These are phyloP conservation scores for Sphinx pinastri DNA, from an alignment of 2,888 invertebrate genomes.

Conservation along the genomic window DNA sequence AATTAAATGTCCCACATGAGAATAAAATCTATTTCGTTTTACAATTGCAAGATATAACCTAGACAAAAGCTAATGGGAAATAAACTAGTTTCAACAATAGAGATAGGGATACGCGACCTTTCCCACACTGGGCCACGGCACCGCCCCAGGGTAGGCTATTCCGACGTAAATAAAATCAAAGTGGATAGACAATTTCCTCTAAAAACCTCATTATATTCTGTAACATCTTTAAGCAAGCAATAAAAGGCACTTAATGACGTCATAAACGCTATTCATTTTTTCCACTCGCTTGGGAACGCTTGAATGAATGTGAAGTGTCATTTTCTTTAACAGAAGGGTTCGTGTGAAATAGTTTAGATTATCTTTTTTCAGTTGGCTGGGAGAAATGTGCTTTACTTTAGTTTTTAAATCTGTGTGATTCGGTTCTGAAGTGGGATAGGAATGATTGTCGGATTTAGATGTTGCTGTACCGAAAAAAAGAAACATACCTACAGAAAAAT, in stretches of 20 bases:
- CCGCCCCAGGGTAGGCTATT: slow-evolving; percentile 27
- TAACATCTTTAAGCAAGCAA: slow-evolving; percentile 50
- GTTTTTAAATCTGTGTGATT: background rate
- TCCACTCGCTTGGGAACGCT: slow-evolving; percentile 31
- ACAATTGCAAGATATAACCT: background rate
- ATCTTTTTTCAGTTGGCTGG: background rate
- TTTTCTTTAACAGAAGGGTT: slow-evolving; percentile 32
- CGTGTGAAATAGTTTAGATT: slow-evolving; percentile 1
- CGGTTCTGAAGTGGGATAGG: too few species aligned
- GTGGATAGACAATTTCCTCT: slow-evolving; percentile 31
- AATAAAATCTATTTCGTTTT: slow-evolving; percentile 1
- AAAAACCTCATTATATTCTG: slow-evolving; percentile 33
- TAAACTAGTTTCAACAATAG: background rate
- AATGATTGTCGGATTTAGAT: too few species aligned
- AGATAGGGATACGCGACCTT: slow-evolving; percentile 7
- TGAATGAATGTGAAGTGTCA: slow-evolving; percentile 31
- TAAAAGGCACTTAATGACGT: slow-evolving; percentile 55
- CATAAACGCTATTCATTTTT: slow-evolving; percentile 54
- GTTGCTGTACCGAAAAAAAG: too few species aligned
- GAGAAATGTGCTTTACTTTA: background rate
- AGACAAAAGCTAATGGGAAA: background rate
- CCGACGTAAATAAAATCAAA: slow-evolving; percentile 32
- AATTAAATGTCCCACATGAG: background rate
- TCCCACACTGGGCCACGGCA: background rate
- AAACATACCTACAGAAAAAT: too few species aligned